phyloP scores from a whole-genome alignment of 2,113 vertebrate genomes.

The Oceanites oceanicus region DNA sequence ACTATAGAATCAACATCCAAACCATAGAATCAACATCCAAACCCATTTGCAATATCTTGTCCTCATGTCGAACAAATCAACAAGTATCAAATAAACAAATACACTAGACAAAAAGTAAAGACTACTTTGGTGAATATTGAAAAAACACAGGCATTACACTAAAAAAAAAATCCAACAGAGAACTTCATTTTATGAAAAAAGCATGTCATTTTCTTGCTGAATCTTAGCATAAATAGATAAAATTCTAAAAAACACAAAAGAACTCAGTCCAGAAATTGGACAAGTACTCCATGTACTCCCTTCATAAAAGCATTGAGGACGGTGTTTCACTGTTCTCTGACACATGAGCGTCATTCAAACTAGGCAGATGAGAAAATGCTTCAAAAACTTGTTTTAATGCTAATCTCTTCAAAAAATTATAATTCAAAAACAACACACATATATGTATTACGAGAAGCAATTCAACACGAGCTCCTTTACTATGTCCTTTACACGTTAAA shows the following conservation, averaged over 20 bases:
- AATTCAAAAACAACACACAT: not conserved
- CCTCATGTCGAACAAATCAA: not conserved
- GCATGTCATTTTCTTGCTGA: not conserved
- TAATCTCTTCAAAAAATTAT: not conserved
- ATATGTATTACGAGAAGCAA: not conserved
- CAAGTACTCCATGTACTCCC: not conserved
- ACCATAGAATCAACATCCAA: not conserved
- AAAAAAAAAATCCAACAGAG: not conserved
- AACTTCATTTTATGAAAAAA: not conserved
- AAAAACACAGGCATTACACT: not conserved
- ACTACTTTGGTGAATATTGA: not conserved
- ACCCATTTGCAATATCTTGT: not conserved
- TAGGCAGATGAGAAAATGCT: not conserved
- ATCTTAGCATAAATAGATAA: not conserved
- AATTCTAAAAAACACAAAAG: not conserved
- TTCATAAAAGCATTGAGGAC: not conserved
- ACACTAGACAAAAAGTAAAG: not conserved
- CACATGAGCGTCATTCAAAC: not conserved
- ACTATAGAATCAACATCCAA: not conserved
- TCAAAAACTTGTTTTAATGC: not conserved
- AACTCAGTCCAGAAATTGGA: not conserved
- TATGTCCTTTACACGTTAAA: not conserved
- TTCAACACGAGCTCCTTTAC: accelerated
- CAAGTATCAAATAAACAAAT: not conserved
- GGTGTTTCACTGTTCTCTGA: not conserved